These are phyloP conservation scores for Automeris io DNA, from an alignment of 2,888 invertebrate species.

Conservation along the genomic window DNA sequence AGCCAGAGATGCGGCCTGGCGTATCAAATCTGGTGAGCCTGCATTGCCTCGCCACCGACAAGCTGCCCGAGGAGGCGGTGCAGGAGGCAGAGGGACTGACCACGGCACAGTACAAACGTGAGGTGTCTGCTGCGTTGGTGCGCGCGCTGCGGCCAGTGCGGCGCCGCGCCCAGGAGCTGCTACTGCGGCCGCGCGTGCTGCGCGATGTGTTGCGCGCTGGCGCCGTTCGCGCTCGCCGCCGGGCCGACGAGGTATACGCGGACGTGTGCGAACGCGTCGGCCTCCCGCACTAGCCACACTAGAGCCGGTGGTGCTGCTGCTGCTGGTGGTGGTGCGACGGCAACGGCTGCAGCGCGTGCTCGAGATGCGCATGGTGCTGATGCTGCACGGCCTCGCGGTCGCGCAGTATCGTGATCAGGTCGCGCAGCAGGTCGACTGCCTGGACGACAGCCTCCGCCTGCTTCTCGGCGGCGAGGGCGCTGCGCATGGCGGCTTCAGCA, in stretches of 20 bases:
- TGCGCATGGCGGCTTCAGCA: slow-evolving; percentile 67
- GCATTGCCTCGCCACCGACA: slow-evolving; percentile 76
- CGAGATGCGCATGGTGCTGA: slow-evolving; percentile 9
- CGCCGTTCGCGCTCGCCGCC: slow-evolving; percentile 73
- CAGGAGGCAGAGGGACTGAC: slow-evolving; percentile 80
- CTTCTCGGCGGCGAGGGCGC: slow-evolving; percentile 65
- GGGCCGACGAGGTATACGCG: slow-evolving; percentile 21
- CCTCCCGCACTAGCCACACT: slow-evolving; percentile 33
- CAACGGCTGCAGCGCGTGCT: slow-evolving; percentile 25
- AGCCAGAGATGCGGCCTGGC: slow-evolving; percentile 87
- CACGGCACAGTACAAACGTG: slow-evolving; percentile 81
- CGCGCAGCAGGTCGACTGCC: slow-evolving; percentile 71
- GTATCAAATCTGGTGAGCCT: slow-evolving; percentile 93
- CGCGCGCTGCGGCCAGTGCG: slow-evolving; percentile 68
- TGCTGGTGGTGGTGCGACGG: slow-evolving; percentile 24
- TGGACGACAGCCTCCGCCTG: slow-evolving; percentile 81
- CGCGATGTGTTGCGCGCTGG: slow-evolving; percentile 49
- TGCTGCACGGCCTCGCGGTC: slow-evolving; percentile 9
- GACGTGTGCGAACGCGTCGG: slow-evolving; percentile 48
- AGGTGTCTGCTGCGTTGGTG: slow-evolving; percentile 41
- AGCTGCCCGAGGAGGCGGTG: slow-evolving; percentile 80
- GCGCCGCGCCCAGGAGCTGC: slow-evolving; percentile 39
- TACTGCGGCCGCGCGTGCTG: slow-evolving; percentile 55
- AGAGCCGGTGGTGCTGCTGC: slow-evolving; percentile 67
- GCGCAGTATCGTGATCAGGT: slow-evolving; percentile 30